Base-by-base conservation (phyloP, 1,140 invertebrate species). In the Sinonovacula constricta region DNA sequence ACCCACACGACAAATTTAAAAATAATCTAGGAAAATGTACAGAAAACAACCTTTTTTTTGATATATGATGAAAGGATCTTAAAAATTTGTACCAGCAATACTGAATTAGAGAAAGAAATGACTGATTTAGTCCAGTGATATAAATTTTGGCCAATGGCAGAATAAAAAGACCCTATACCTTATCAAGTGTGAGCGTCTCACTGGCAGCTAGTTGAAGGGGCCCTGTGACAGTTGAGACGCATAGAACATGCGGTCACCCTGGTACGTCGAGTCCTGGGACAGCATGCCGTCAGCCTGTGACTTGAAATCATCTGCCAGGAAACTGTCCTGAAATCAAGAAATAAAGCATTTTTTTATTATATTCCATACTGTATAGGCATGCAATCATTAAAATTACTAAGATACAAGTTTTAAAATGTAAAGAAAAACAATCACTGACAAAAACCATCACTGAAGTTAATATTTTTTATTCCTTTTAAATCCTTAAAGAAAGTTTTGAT, bases 221-320 rank as follows among this genome's bases (percentile, higher is more conserved):
- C 92, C 93, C 83, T 92, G 91, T 34, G 94, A 94, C 81, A 88
- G 88, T 85, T 88, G 90, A 33, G 90, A 94, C 30, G 86, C 94
- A 85, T 94, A 95, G 67, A 93, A 93, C 74, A 93, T 93, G 69
- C 95, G 92, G 83, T 95, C 95, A 59, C 94, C 95, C 91, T 97
- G 96, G 91, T 97, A 98, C 79, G 95, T 96, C 10, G 96, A 97
- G 91, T 99, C 97, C 92, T 99, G 97, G 3, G 97, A 98, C 81
- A 99, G 92, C 76, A 99, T 93, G 54, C 96, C 96, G 88, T 98
- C 97, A 92, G 97, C 96, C 91, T 98, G 97, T 33, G 96, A 98
- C 85, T 97, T 96, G 89, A 97, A 96, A 81, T 97, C 96, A 80
- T 95, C 95, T 76, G 93, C 93, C 51, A 95, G 93, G 85, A 95